Percentiles rank a stretch among this genome's conserved stretches.
Evolutionary conservation across 1,140 invertebrate species (phyloP).

Genomic region (Drosophila repletoides): DNA sequence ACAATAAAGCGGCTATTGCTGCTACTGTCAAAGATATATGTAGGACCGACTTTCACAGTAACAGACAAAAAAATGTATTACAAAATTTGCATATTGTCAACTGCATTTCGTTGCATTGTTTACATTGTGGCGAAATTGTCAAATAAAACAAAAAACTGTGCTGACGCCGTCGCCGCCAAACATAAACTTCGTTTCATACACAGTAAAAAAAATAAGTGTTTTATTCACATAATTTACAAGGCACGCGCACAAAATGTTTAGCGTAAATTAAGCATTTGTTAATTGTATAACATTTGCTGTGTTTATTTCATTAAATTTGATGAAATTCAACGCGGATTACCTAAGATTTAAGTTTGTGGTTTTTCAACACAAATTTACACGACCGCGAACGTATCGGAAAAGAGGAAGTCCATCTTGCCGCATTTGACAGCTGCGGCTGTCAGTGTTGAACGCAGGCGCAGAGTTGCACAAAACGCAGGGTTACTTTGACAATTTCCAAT

Average conservation of each 20-base stretch:
- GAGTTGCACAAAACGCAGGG: slow-evolving; percentile 37
- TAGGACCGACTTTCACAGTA: slow-evolving; percentile 24
- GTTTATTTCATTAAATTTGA: slow-evolving; percentile 34
- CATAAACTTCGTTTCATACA: slow-evolving; percentile 41
- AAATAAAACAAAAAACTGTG: slow-evolving; percentile 2
- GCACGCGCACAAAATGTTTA: slow-evolving; percentile 50
- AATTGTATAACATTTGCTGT: slow-evolving; percentile 17
- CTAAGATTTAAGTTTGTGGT: slow-evolving; percentile 79
- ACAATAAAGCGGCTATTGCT: slow-evolving; percentile 33
- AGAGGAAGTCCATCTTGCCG: slow-evolving; percentile 70
- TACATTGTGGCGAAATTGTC: no score
- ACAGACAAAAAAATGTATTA: slow-evolving; percentile 29
- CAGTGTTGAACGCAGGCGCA: slow-evolving; percentile 28
- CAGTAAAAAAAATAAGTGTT: slow-evolving; percentile 57
- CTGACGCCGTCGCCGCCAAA: slow-evolving; percentile 11
- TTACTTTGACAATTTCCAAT: slow-evolving; percentile 2
- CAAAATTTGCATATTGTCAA: slow-evolving; percentile 8
- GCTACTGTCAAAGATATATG: slow-evolving; percentile 10
- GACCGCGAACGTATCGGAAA: slow-evolving; percentile 82
- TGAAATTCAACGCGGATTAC: slow-evolving; percentile 68
- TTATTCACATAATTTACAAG: slow-evolving; percentile 50
- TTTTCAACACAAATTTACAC: slow-evolving; percentile 81
- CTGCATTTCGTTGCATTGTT: slow-evolving; percentile 21
- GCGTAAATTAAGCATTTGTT: slow-evolving; percentile 3
- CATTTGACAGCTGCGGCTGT: slow-evolving; percentile 65